Conservation (phyloP, 2,888 invertebrate species). For the Xestoiulus laeticollis region DNA sequence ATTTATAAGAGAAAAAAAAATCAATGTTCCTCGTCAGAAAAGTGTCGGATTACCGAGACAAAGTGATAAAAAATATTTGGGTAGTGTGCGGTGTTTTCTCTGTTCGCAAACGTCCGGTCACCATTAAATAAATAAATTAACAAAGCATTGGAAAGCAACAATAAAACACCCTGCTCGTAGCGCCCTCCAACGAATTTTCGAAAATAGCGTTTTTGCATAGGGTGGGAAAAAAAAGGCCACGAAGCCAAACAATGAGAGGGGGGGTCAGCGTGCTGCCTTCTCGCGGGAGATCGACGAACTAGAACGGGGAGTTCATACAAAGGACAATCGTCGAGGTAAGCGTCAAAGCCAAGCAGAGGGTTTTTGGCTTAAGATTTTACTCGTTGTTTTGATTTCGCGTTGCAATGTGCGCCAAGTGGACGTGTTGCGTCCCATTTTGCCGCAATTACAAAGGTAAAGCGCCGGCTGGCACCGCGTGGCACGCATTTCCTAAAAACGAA, state of each 20-base stretch:
- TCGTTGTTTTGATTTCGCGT: slow-evolving; percentile 23
- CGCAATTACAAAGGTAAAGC: slow-evolving; percentile 49
- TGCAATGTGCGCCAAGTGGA: slow-evolving; percentile 47
- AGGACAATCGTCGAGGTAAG: slow-evolving; percentile 38
- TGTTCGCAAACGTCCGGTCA: no score
- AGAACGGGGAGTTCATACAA: not conserved
- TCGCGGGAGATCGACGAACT: slow-evolving; percentile 37
- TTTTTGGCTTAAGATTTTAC: slow-evolving; percentile 20
- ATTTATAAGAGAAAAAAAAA: no score
- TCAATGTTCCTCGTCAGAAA: no score
- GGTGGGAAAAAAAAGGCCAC: not conserved
- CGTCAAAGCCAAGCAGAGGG: slow-evolving; percentile 30
- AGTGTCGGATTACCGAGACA: no score
- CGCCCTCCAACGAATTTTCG: not conserved
- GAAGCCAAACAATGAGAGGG: not conserved
- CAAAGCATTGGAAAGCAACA: not conserved
- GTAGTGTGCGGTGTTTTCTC: no score
- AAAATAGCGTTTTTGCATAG: not conserved
- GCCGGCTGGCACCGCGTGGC: slow-evolving; percentile 48
- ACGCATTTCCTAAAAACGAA: slow-evolving; percentile 50
- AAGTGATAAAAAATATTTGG: no score
- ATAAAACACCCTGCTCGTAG: not conserved
- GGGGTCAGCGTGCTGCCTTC: slow-evolving; percentile 12
- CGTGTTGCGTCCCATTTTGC: slow-evolving; percentile 49
- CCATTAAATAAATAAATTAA: no score